Percentiles rank a stretch among this genome's conserved stretches.
These are phyloP conservation scores for Tricholaema leucomelas DNA, from an alignment of 2,113 vertebrate species.

Conservation along the genomic window DNA sequence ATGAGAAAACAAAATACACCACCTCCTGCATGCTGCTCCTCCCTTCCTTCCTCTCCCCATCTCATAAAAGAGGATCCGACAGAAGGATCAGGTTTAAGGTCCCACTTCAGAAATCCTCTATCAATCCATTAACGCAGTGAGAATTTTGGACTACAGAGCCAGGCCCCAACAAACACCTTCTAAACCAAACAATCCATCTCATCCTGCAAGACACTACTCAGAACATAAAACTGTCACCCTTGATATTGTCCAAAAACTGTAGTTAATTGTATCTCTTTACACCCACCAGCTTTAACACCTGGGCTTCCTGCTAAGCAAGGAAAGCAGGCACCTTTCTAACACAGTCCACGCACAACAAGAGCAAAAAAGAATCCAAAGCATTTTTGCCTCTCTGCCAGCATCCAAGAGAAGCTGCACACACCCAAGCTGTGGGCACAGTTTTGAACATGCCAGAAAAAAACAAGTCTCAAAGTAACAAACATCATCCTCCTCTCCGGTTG, in stretches of 20 bases:
- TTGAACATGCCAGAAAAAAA: neutral
- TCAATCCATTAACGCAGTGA: neutral
- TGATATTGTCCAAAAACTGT: neutral
- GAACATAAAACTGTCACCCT: neutral
- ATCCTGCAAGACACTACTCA: neutral
- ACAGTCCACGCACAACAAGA: neutral
- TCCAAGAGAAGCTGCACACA: neutral
- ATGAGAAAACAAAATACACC: conserved; percentile 30
- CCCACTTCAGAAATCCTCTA: conserved; percentile 5
- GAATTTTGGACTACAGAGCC: neutral
- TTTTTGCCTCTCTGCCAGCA: neutral
- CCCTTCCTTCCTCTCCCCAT: conserved; percentile 64
- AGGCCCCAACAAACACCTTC: neutral
- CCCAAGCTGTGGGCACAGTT: neutral
- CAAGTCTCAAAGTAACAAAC: neutral
- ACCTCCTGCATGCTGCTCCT: conserved; percentile 36
- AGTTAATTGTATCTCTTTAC: neutral
- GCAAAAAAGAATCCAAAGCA: neutral
- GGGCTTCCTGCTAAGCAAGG: neutral
- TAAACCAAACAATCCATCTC: neutral
- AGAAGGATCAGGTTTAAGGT: neutral
- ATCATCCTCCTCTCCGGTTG: neutral
- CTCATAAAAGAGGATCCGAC: conserved; percentile 52
- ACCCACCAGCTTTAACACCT: neutral
- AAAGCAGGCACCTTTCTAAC: neutral